Evolutionary conservation across 2,113 vertebrate species (phyloP), one percentile per base, ranked within the genome.

Genomic region (Agapornis roseicollis): DNA sequence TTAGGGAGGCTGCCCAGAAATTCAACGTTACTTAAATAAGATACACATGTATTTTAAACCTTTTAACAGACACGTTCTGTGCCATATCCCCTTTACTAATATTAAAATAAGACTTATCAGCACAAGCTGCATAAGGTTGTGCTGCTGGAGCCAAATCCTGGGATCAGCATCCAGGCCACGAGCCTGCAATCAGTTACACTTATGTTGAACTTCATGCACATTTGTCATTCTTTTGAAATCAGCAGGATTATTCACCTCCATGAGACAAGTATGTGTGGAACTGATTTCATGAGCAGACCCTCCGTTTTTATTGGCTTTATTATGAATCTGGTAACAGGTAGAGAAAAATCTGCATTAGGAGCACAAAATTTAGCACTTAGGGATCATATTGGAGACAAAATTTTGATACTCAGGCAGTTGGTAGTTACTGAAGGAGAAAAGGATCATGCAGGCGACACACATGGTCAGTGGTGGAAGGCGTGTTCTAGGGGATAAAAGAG

Each of bases 21-120:
- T 97, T 96, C 96, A 87, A 92, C 47, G 68, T 96, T 96, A 68
- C 94, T 97, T 96, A 96, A 97, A 97, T 97, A 97, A 96, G 96
- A 97, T 95, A 61, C 96, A 97, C 88, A 95, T 97, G 96, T 96
- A 97, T 96, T 97, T 96, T 94, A 96, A 97, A 96, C 92, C 86
- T 95, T 96, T 95, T 97, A 96, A 89, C 90, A 96, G 93, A 96
- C 95, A 95, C 69, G 9, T 95, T 97, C 94, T 93, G 80, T 95
- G 91, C 97, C 95, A 96, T 97, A 96, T 83, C 76, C 94, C 73
- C 84, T 94, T 97, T 89, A 94, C 96, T 94, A 95, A 95, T 96
- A 96, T 94, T 96, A 96, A 95, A 97, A 94, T 97, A 96, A 93
- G 81, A 84, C 92, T 95, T 96, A 93, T 95, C 94, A 91, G 74